These are phyloP conservation scores for Tetrax tetrax DNA, from an alignment of 2,113 vertebrate species.

Conservation along the genomic window DNA sequence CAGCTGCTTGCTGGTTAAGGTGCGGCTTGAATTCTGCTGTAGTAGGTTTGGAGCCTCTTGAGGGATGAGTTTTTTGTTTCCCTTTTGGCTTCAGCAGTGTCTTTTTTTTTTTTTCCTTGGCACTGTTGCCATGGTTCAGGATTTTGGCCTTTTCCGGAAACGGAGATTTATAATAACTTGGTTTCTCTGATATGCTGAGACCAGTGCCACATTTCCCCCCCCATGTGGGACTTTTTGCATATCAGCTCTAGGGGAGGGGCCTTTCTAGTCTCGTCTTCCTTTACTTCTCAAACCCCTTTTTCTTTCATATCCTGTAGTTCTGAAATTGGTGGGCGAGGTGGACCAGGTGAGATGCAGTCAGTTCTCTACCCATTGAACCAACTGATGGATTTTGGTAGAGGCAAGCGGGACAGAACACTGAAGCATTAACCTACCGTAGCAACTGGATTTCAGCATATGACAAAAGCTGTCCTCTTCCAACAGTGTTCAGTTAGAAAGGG, in stretches of 20 bases:
- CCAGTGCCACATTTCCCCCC: not conserved
- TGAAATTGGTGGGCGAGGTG: not conserved
- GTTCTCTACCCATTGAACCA: not conserved
- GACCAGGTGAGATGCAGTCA: not conserved
- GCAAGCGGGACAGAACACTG: not conserved
- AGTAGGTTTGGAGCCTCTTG: not conserved
- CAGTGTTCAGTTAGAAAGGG: not conserved
- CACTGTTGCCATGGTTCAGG: accelerated
- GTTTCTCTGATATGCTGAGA: not conserved
- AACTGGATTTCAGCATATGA: not conserved
- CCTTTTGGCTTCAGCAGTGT: not conserved
- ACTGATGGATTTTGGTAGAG: not conserved
- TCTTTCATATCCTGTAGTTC: not conserved
- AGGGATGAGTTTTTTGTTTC: not conserved
- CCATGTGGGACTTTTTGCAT: not conserved
- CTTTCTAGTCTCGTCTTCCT: not conserved
- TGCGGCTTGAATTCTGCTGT: not conserved
- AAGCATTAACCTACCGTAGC: not conserved
- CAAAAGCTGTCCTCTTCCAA: not conserved
- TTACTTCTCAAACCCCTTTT: not conserved
- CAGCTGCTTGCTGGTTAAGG: too few species aligned
- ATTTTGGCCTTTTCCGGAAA: not conserved
- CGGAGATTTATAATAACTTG: accelerated
- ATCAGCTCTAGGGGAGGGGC: not conserved
- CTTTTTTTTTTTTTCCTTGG: not conserved